phyloP scores from a whole-genome alignment of 2,888 invertebrate species.

The Diplazon laetatorius region DNA sequence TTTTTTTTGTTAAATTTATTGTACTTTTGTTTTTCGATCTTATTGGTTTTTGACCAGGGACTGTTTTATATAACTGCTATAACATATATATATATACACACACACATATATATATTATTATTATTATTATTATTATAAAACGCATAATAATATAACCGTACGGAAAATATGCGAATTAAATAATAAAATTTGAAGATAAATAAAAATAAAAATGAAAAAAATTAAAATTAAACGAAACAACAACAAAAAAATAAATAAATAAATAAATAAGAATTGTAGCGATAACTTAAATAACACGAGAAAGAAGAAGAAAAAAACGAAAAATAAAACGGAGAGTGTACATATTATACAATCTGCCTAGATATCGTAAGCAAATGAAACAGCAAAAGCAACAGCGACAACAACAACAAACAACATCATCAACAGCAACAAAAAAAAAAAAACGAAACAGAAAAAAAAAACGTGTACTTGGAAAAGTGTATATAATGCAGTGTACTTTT shows the following conservation, averaged over 20 bases:
- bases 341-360: constrained; percentile 81
- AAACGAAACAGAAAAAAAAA: constrained; percentile 59
- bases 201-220: constrained; percentile 41
- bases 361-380: constrained; percentile 76
- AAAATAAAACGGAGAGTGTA: constrained; percentile 78
- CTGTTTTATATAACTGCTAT: constrained; percentile 82
- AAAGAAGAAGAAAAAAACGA: no score
- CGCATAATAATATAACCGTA: constrained; percentile 80
- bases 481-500: constrained; percentile 83
- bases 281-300: constrained; percentile 76
- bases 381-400: neutral
- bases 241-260: constrained; percentile 66
- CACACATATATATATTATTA: no score
- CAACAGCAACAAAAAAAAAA: constrained; percentile 14
- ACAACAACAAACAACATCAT: constrained; percentile 32
- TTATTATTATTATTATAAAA: no score
- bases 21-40: constrained; percentile 79
- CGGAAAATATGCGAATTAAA: constrained; percentile 63
- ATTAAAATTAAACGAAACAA: constrained; percentile 25
- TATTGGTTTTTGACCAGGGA: constrained; percentile 81
- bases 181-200: constrained; percentile 62
- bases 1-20: constrained; percentile 81
- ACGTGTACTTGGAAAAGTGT: constrained; percentile 82
- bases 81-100: constrained; percentile 74
- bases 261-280: constrained; percentile 69